Evolutionary conservation across 2,888 invertebrate species (phyloP).

Genomic region (Sycophila texana): DNA sequence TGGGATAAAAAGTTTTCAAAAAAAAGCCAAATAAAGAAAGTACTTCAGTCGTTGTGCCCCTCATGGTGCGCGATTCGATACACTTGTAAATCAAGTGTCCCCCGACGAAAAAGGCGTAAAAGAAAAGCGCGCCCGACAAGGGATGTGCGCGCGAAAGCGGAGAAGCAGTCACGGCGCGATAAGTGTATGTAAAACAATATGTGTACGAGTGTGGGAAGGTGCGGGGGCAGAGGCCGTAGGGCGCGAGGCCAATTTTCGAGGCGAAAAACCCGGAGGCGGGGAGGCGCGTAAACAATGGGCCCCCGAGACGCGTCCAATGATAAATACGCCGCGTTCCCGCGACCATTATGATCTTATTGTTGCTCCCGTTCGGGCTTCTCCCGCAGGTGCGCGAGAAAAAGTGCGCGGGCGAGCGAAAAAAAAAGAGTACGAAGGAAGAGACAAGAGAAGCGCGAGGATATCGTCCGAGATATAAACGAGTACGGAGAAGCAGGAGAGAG

Average conservation of each 20-base stretch:
- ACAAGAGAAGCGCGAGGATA: conserved; percentile 34
- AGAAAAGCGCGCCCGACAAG: background rate
- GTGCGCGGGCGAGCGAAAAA: conserved; percentile 36
- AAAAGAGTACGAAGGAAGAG: conserved; percentile 51
- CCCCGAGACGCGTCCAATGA: conserved; percentile 63
- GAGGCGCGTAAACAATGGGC: conserved; percentile 25
- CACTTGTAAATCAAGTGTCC: conserved; percentile 17
- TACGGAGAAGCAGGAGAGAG: conserved; percentile 67
- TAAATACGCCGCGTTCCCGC: conserved; percentile 70
- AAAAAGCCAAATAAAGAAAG: too few relatives aligned
- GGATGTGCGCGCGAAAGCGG: background rate
- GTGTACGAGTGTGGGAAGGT: conserved; percentile 30
- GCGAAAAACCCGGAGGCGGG: background rate
- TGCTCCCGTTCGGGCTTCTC: conserved; percentile 67
- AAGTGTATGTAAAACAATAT: conserved; percentile 55
- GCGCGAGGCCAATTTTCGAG: conserved; percentile 63
- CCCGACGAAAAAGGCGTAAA: background rate
- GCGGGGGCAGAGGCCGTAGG: conserved; percentile 56
- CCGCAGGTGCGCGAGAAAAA: conserved; percentile 39
- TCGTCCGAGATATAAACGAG: conserved; percentile 70
- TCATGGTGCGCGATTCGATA: background rate
- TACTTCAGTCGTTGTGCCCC: too few relatives aligned
- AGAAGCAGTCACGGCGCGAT: conserved; percentile 21
- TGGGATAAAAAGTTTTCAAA: too few relatives aligned
- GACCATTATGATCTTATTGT: conserved; percentile 73